Base-by-base conservation (phyloP, 1,140 invertebrate species). In the Watersipora subatra region DNA sequence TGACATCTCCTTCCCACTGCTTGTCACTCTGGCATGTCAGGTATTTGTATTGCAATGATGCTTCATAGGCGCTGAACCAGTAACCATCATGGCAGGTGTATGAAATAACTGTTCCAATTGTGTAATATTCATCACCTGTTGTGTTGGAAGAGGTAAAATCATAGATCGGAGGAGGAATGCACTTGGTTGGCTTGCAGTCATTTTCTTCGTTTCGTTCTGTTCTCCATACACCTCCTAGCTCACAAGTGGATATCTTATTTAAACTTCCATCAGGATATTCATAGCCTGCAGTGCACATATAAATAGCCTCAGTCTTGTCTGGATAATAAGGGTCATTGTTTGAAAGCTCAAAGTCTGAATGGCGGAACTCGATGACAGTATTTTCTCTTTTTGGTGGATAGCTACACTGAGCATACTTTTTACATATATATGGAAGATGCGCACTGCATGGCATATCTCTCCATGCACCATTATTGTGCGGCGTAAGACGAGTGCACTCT, bases 1-100 rank as follows among this genome's bases (percentile, higher is more conserved):
- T 46, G 34, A 12, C n/a, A 46, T 7, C n/a, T 46, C n/a, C 34
- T 46, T n/a, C n/a, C 34, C 34, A 46, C 7, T 7, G 7, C 22
- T 59, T 59, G 22, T 28, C 58, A 59, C 58, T 59, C 22, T 59
- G 7, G 22, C 27, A 25, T 24, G 7, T 25, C 22, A 28, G 22
- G 22, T 28, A 59, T 28, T 24, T 59, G 7, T 25, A 7, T 7
- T 17, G 7, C 17, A 17, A 12, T 22, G 58, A 12, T 28, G 22
- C 58, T 59, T 28, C 58, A 22, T 59, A 59, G 7, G 58, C 7
- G 22, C 22, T 7, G 58, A 59, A 59, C 58, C 58, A 59, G 58
- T 59, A 59, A 28, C 58, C 58, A 24, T 7, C 7, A 28, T 7
- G 17, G 22, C 58, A 59, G 7, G 7, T 7, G 27, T 59, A 59